Base-by-base conservation (phyloP, 1,140 invertebrate species). In the Trachelipus rathkii region DNA sequence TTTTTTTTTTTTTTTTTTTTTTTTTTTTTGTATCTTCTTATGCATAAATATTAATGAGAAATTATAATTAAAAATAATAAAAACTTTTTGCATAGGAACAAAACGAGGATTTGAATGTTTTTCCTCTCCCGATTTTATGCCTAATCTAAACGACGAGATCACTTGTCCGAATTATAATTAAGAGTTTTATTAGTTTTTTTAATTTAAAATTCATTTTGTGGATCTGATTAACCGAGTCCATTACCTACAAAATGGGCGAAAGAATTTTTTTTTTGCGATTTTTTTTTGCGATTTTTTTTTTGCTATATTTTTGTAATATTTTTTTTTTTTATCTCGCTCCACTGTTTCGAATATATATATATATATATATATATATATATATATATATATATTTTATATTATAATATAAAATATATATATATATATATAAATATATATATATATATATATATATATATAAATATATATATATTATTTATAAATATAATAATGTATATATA, bases 31-130 rank as follows among this genome's bases (percentile, higher is more conserved):
- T 33, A 33, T 33, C 33, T 33, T 60, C 50, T 13, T 60, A 15
- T 60, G 50, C 50, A 60, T 60, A 60, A 60, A 60, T 60, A 60
- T 60, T 60, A 60, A 60, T 60, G 50, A 60, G n/a, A 60, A 60
- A 60, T 60, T 60, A 60, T 60, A 60, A 60, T 60, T 60, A 60
- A 19, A 60, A 60, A 60, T 60, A 60, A 60, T 60, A 60, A 60
- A 60, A 60, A 60, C 11, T 13, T 60, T 60, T 60, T 60, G 50
- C 50, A 15, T 60, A 60, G 50, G 19, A 60, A 60, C 50, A 60
- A 60, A 60, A 60, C 19, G 50, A 13, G 50, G 19, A 60, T 60
- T 19, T 60, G 50, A 60, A 60, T 60, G 50, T 60, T 60, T 60
- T 60, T 19, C 19, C 50, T 60, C 19, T 60, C 50, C 19, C 50